Percentiles rank a stretch among this genome's conserved stretches.
These are phyloP conservation scores for Therioaphis trifolii DNA, from an alignment of 2,888 invertebrate species.

Conservation along the genomic window DNA sequence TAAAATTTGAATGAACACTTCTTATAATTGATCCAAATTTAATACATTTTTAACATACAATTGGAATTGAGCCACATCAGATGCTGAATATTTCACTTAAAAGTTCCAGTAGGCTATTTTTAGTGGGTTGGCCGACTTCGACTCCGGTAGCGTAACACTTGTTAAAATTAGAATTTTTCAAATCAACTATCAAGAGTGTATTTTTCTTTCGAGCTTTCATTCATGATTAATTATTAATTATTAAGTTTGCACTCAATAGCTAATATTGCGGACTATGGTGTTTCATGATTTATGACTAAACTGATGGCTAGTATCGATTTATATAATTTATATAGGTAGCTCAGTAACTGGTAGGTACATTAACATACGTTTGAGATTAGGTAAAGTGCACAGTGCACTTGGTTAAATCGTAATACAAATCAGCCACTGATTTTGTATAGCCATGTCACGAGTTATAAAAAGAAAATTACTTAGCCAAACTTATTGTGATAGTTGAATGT, in stretches of 20 bases:
- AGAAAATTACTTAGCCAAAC: too few relatives aligned
- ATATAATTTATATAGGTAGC: neutral
- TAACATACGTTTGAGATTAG: too few relatives aligned
- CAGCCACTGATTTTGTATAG: too few relatives aligned
- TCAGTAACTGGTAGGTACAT: too few relatives aligned
- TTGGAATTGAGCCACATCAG: slow-evolving; percentile 54
- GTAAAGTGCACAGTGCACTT: too few relatives aligned
- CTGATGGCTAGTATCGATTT: slow-evolving; percentile 12
- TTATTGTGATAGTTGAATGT: too few relatives aligned
- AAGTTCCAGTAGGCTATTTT: slow-evolving; percentile 57
- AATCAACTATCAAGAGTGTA: neutral
- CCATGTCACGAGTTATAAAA: too few relatives aligned
- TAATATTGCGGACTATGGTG: neutral
- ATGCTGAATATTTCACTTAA: slow-evolving; percentile 15
- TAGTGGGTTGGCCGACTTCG: slow-evolving; percentile 22
- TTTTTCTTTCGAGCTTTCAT: too few relatives aligned
- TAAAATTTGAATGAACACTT: slow-evolving; percentile 36
- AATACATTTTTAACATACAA: slow-evolving; percentile 8
- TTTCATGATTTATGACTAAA: slow-evolving; percentile 23
- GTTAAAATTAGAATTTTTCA: slow-evolving; percentile 47
- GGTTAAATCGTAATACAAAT: too few relatives aligned
- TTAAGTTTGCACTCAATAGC: slow-evolving; percentile 4
- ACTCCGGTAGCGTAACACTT: neutral
- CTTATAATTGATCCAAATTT: slow-evolving; percentile 24
- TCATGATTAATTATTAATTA: neutral